Evolutionary conservation across 2,113 vertebrate genomes (phyloP), one percentile per base, ranked within the genome.

Genomic region (Crotalus helleri): DNA sequence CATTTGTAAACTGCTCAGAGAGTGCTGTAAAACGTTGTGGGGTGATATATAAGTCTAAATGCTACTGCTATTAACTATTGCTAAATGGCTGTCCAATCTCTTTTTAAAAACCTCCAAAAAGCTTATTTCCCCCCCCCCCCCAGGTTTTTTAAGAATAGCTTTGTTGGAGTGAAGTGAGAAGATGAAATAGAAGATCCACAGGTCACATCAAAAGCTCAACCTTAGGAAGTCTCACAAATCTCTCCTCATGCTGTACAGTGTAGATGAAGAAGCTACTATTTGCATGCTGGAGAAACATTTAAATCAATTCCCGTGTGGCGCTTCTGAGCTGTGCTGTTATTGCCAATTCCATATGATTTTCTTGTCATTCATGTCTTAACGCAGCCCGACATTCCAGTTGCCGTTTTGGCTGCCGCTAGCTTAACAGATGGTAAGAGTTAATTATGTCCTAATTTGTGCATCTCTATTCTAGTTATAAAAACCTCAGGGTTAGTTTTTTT

Each of bases 331-430:
- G 26, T 26, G 51, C 87, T 81, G 57, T 85, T 92, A 89, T 81
- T 92, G 55, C 59, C 87, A 89, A n/a, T 57, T 92, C 61, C n/a
- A 55, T 87, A 88, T 55, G 26, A 92, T 89, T 92, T 89, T 64
- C 87, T n/a, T 64, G 74, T 81, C 74, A 81, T 92, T 29, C 53
- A 3, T 81, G 74, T 74, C 53, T 17, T 55, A 92, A 57, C 29
- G 15, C 59, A 10, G 86, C 49, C 57, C 9, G 74, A 19, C 46
- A 21, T 58, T 33, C 92, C 87, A 81, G 54, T 88, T 74, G n/a
- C 61, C 53, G 24, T 46, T 89, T 44, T 92, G 87, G 53, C 87
- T 57, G 61, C 90, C 4, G 13, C 44, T 81, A 44, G 74, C 33
- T 49, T 8, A 55, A 54, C 87, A 92, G 49, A 88, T 69, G 86